A percentile compares a stretch with the other conserved stretches of the same genome.
phyloP scores from a whole-genome alignment of 2,113 vertebrate genomes.

The Hippopotamus amphibius region DNA sequence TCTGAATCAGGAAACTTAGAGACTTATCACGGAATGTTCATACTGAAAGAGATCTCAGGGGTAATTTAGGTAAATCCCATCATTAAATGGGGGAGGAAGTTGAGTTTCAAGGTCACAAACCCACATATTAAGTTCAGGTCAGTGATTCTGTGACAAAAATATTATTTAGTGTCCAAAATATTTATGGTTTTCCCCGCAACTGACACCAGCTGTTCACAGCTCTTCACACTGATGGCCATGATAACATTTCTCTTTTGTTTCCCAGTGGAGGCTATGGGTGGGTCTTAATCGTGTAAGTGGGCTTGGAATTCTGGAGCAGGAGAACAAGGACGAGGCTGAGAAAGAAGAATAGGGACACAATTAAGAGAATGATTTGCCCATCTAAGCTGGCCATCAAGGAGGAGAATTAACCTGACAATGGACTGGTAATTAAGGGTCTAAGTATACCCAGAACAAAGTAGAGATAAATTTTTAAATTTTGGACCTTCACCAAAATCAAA shows the following conservation, averaged over 20 bases:
- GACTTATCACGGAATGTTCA: background rate
- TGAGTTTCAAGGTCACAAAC: background rate
- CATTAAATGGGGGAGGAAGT: background rate
- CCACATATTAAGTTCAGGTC: background rate
- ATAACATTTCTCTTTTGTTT: background rate
- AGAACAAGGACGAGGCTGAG: background rate
- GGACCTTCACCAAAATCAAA: background rate
- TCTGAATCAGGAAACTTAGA: background rate
- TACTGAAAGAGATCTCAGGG: background rate
- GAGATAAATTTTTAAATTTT: background rate
- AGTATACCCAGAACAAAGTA: background rate
- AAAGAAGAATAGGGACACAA: background rate
- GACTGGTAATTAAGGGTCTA: background rate
- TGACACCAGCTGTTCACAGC: background rate
- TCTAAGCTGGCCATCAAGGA: background rate
- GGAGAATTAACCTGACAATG: background rate
- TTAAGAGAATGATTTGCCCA: background rate
- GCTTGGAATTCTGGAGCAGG: background rate
- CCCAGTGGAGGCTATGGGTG: background rate
- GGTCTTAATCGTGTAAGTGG: background rate
- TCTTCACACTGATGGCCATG: background rate
- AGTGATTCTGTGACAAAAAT: background rate
- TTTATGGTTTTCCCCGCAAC: background rate
- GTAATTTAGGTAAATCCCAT: slow-evolving; percentile 10
- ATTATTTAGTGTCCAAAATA: background rate